These are phyloP conservation scores for Upupa epops DNA, from an alignment of 2,113 vertebrate species.

Conservation along the genomic window DNA sequence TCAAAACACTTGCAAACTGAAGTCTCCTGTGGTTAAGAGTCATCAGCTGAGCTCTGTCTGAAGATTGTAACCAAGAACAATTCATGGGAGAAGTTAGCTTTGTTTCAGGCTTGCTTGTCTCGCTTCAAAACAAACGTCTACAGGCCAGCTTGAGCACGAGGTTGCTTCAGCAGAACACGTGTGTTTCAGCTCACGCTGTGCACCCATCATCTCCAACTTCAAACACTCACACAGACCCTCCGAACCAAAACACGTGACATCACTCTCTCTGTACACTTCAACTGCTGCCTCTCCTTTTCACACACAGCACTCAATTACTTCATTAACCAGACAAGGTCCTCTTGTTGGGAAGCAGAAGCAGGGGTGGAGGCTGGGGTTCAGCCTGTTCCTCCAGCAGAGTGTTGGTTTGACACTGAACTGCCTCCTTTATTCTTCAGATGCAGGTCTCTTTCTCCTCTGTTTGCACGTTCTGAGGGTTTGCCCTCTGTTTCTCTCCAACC, in stretches of 20 bases:
- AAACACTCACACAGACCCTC: constrained; percentile 11
- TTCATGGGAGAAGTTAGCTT: constrained; percentile 1
- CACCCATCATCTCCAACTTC: constrained; percentile 43
- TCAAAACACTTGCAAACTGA: constrained; percentile 42
- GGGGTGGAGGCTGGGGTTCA: neutral
- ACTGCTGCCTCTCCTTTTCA: neutral
- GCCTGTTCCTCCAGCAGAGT: neutral
- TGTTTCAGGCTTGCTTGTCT: constrained; percentile 21
- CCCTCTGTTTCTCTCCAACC: neutral
- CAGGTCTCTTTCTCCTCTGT: neutral
- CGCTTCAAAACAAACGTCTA: neutral
- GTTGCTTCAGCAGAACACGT: constrained; percentile 31
- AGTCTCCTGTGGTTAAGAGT: neutral
- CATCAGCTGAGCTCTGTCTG: neutral
- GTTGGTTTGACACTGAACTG: neutral
- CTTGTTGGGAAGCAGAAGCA: neutral
- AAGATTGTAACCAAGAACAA: neutral
- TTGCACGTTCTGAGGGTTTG: neutral
- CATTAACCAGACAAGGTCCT: constrained; percentile 6
- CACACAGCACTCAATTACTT: constrained; percentile 48
- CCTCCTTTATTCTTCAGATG: neutral
- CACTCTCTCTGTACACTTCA: constrained; percentile 42
- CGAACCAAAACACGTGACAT: constrained; percentile 64
- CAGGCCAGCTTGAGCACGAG: neutral
- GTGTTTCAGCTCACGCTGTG: constrained; percentile 31